A percentile compares a stretch with the other conserved stretches of the same genome.
These are phyloP conservation scores for Deroptyus accipitrinus DNA, from an alignment of 2,113 vertebrate species.

Conservation along the genomic window DNA sequence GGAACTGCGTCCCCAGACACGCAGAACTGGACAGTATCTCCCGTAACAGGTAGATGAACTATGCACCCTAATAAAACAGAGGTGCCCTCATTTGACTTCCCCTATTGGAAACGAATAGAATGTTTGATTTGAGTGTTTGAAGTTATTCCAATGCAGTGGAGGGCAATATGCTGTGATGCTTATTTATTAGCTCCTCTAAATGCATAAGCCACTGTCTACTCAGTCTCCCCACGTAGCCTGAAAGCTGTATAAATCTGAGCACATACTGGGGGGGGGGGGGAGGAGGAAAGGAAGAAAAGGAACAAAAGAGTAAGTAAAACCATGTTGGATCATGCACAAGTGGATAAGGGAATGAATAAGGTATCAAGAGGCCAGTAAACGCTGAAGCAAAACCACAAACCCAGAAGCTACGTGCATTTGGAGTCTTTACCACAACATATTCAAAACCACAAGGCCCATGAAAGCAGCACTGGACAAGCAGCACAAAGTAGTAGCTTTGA, in stretches of 20 bases:
- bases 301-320: neutral
- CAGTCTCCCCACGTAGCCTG: neutral
- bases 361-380: neutral
- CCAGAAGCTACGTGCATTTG: neutral
- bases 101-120: neutral
- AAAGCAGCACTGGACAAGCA: neutral
- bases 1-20: neutral
- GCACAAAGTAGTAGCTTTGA: accelerated
- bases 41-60: neutral
- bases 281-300: neutral
- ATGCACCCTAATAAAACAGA: neutral
- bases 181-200: constrained; percentile 43
- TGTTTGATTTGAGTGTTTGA: neutral
- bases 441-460: neutral
- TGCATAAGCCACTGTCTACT: neutral
- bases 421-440: neutral
- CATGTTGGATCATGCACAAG: neutral
- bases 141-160: neutral
- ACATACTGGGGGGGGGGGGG: neutral
- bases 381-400: neutral
- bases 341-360: neutral
- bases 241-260: constrained; percentile 41
- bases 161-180: neutral
- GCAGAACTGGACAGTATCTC: neutral
- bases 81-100: neutral